Percentiles rank a stretch among this genome's conserved stretches.
These are phyloP conservation scores for Drosophila rufa DNA, from an alignment of 1,140 invertebrate genomes.

Conservation along the genomic window DNA sequence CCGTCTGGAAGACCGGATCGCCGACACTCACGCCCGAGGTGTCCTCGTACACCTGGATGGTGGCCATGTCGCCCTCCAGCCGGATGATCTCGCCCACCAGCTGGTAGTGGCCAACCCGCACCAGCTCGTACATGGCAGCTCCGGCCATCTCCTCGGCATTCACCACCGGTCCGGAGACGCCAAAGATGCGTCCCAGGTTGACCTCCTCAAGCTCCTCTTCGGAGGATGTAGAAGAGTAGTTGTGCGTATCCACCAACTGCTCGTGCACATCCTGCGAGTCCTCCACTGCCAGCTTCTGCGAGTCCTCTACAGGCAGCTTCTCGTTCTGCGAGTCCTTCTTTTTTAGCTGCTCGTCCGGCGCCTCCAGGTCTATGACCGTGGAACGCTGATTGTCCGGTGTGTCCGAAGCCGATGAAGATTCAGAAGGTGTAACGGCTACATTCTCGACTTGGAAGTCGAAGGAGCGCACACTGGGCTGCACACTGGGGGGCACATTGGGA, in stretches of 20 bases:
- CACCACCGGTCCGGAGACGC: conserved; percentile 90
- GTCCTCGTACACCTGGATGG: conserved; percentile 99
- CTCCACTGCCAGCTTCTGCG: background rate
- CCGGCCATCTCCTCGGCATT: conserved; percentile 99
- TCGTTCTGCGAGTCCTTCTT: background rate
- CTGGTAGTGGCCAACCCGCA: conserved; percentile 98
- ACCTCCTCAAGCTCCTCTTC: background rate
- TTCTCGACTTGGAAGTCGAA: no score
- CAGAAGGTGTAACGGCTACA: no score
- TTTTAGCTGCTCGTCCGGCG: no score
- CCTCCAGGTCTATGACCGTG: no score
- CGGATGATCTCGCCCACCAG: conserved; percentile 99
- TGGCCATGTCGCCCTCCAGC: conserved; percentile 99
- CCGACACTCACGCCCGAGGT: conserved; percentile 99
- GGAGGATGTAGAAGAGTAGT: background rate
- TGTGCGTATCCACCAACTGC: background rate
- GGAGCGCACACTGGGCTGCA: no score
- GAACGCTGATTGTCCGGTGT: no score
- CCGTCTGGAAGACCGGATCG: conserved; percentile 98
- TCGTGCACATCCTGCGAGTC: background rate
- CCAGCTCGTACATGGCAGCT: conserved; percentile 99
- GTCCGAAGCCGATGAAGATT: no score
- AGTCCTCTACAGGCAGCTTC: background rate
- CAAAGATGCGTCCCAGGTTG: conserved; percentile 1
- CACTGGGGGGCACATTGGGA: no score